Percentiles rank a stretch among this genome's conserved stretches.
Conservation (phyloP, 2,888 invertebrate genomes). For the Himalopsyche kuldschensis region DNA sequence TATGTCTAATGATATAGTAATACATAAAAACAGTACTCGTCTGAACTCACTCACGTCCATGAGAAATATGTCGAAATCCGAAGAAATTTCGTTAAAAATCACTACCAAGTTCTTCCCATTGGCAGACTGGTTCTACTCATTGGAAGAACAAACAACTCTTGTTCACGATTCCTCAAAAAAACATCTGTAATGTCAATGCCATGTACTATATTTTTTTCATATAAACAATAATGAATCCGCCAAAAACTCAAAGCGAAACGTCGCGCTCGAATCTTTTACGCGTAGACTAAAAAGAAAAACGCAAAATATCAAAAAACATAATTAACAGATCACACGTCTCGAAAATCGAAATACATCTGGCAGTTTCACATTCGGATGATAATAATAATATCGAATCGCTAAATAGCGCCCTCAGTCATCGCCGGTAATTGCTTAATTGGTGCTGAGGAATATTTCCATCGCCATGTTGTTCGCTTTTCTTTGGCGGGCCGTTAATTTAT, state of each 20-base stretch:
- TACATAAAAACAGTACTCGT: too few species aligned
- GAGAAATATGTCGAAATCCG: too few species aligned
- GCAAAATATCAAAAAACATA: background rate
- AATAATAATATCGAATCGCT: background rate
- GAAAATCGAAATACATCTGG: background rate
- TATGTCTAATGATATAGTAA: too few species aligned
- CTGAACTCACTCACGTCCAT: too few species aligned
- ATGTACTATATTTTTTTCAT: too few species aligned
- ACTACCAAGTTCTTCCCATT: too few species aligned
- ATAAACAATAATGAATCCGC: background rate
- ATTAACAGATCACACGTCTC: background rate
- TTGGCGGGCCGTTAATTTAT: background rate
- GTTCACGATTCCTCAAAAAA: too few species aligned
- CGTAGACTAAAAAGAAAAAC: background rate
- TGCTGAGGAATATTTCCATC: slow-evolving; percentile 4
- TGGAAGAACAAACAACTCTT: too few species aligned
- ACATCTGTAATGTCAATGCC: too few species aligned
- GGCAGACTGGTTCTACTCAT: too few species aligned
- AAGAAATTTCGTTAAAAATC: too few species aligned
- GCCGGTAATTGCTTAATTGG: slow-evolving; percentile 25
- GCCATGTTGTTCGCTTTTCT: slow-evolving; percentile 2
- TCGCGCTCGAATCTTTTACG: background rate
- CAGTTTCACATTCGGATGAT: background rate
- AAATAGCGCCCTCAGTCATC: slow-evolving; percentile 13
- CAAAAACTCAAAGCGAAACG: background rate